Conservation (phyloP, 2,113 vertebrate species). For the Donacobius atricapilla region DNA sequence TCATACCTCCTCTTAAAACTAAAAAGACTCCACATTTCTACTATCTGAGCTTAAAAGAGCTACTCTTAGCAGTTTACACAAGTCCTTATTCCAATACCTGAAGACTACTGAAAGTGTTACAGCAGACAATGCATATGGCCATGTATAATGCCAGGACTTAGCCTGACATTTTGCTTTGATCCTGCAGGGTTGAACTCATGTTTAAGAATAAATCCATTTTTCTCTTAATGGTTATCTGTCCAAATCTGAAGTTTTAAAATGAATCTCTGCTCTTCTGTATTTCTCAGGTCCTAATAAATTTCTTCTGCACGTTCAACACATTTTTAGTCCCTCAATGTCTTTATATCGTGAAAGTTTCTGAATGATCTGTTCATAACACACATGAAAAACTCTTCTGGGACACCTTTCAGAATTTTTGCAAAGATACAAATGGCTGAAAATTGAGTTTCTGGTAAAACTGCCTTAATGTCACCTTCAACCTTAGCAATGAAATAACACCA, state of each 20-base stretch:
- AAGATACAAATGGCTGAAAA: background rate
- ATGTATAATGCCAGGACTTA: background rate
- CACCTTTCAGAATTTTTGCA: background rate
- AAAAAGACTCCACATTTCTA: background rate
- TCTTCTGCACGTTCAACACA: background rate
- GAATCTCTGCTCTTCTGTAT: background rate
- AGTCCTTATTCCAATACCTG: background rate
- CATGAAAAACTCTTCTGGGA: background rate
- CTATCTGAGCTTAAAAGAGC: background rate
- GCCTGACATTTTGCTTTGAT: background rate
- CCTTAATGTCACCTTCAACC: background rate
- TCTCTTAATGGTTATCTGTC: background rate
- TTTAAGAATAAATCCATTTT: background rate
- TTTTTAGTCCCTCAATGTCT: background rate
- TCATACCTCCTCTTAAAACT: background rate
- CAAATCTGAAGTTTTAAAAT: background rate
- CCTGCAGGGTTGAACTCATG: background rate
- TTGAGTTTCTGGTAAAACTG: background rate
- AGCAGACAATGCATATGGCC: background rate
- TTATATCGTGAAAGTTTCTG: background rate
- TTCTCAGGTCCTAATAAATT: background rate
- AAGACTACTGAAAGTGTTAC: background rate
- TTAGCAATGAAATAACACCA: background rate
- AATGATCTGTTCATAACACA: background rate
- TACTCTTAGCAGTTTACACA: background rate